Base-by-base conservation (phyloP, 2,113 vertebrate genomes). In the Erythrocercus mccallii region DNA sequence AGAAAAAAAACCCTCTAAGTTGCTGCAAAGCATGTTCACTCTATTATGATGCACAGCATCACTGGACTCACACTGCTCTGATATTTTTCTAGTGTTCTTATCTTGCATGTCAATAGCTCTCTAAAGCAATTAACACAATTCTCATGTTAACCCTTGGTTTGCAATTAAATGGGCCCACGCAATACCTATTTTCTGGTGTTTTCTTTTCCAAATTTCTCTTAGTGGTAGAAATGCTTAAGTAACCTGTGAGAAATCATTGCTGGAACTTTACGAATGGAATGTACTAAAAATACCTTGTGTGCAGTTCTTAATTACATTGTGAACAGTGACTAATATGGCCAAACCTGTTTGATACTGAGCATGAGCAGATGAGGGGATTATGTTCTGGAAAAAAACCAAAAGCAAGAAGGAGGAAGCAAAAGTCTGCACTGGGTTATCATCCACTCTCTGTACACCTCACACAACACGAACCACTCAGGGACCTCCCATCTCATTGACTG, bases 221-320 rank as follows among this genome's bases (percentile, higher is more conserved):
- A 78, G 68, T 76, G 90, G 79, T 60, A 95, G 88, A 94, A 97
- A 96, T 48, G 71, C 68, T 87, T 80, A 90, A 97, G 88, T 89
- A 93, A 95, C 80, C 57, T 74, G 66, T 87, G 94, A 95, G 93
- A 93, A 93, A 96, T 68, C 81, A 76, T 28, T 47, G 37, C 61
- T 91, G 90, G 97, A 96, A 90, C 81, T 92, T 92, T 70, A 90
- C 92, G 92, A 97, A 97, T 98, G 99, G 99, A 99, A 99, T 99
- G 98, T 98, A 98, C 96, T 97, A 97, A 97, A 97, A 97, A 95
- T 78, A 93, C 70, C 81, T 92, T 35, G 40, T 66, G 30, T 92
- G 88, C 86, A 86, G 89, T 74, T 93, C 56, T 90, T 78, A 92
- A 58, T 95, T 81, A 45, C 33, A 69, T 35, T 72, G 81, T 88